Evolutionary conservation across 92 coral and sea anemone species (phyloP), one percentile per base, ranked within the genome.

Genomic region (Scolanthus callimorphus): DNA sequence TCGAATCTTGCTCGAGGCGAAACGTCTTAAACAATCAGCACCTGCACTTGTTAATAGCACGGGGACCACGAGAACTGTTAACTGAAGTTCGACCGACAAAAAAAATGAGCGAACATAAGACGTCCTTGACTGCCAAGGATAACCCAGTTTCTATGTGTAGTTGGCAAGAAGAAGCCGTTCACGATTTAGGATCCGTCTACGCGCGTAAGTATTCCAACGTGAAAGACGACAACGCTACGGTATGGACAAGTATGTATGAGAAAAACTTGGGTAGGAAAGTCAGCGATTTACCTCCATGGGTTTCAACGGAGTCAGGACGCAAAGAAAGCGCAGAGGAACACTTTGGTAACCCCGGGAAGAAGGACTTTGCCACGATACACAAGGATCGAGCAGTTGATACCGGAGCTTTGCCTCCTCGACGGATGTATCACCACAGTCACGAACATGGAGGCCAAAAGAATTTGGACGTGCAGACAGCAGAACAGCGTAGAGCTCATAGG

Each of bases 201-300:
- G 89, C 72, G 10, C 70, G 80, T 13, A 86, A 86, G 59, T 77
- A 53, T 20, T 86, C 95, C 0, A 89, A 86, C 45, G 65, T 83
- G 41, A 82, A 88, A 43, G 95, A 86, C 66, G 89, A 86, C 46
- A 83, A 84, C n/a, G 89, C 95, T 3, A n/a, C n/a, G n/a, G n/a
- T n/a, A n/a, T 86, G 95, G 95, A 86, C 84, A 19, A 86, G 95
- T 53, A 86, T 86, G 95, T 86, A 86, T 69, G 95, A 86, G 75
- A 86, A 86, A 11, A 82, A 82, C 51, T 73, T 86, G 27, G 95
- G 95, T 9, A 70, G 95, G 20, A 86, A 86, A 25, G 95, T 86
- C 11, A 86, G 95, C 29, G 82, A 75, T 9, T 39, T 82, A 11
- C 95, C 95, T 25, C 95, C 95, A 12, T 86, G 95, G 95, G 70